Percentiles rank a stretch among this genome's conserved stretches.
These are phyloP conservation scores for Candidula unifasciata DNA, from an alignment of 2,888 invertebrate species.

Conservation along the genomic window DNA sequence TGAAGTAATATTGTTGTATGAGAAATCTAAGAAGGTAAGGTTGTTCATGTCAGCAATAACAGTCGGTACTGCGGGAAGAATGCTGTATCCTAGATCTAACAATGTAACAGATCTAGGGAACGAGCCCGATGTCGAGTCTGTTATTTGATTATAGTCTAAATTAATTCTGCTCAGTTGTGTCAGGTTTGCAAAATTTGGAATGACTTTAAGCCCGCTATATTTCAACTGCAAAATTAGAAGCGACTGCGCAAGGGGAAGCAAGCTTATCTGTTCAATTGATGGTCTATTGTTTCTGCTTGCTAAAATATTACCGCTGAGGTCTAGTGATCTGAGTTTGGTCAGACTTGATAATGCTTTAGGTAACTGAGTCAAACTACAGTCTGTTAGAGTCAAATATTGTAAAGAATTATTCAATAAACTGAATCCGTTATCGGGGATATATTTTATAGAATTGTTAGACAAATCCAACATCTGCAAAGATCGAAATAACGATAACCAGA, in stretches of 20 bases:
- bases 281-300: neutral
- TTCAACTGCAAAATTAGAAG: neutral
- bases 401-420: neutral
- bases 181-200: constrained; percentile 2
- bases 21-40: neutral
- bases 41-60: neutral
- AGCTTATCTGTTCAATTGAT: neutral
- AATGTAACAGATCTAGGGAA: neutral
- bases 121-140: neutral
- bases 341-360: neutral
- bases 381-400: neutral
- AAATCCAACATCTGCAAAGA: neutral
- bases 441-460: neutral
- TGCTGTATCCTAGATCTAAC: neutral
- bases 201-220: neutral
- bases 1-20: neutral
- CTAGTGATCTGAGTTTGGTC: neutral
- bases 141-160: constrained; percentile 6
- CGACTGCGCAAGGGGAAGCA: neutral
- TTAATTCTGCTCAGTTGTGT: neutral
- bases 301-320: neutral
- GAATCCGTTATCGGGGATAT: neutral
- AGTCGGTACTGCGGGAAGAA: neutral
- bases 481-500: neutral
- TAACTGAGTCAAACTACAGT: neutral